Percentiles rank a stretch among this genome's conserved stretches.
Evolutionary conservation across 2,888 invertebrate genomes (phyloP).

Genomic region (Callyntrura guangdongensis): DNA sequence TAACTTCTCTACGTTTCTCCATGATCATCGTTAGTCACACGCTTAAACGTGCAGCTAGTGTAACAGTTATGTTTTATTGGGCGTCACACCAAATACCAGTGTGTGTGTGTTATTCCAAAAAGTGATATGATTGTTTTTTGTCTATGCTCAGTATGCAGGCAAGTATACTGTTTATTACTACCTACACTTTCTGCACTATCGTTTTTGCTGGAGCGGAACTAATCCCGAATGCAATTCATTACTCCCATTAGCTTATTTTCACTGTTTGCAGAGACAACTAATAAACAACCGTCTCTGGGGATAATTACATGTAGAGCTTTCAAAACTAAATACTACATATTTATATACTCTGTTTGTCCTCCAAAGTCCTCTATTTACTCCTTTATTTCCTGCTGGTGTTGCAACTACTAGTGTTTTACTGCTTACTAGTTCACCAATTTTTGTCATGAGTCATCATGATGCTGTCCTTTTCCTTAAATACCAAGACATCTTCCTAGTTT

Average conservation of each 20-base stretch:
- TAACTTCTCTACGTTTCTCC: not conserved
- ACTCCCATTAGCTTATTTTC: conserved; percentile 45
- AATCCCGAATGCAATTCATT: conserved; percentile 64
- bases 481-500: not conserved
- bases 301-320: too few species aligned
- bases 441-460: too few species aligned
- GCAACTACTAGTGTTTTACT: not conserved
- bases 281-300: conserved; percentile 59
- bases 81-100: not conserved
- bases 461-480: not conserved
- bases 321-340: too few species aligned
- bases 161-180: not conserved
- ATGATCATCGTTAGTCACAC: not conserved
- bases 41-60: not conserved
- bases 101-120: not conserved
- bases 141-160: not conserved
- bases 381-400: not conserved
- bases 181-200: not conserved
- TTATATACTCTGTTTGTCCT: too few species aligned
- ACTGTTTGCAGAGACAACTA: conserved; percentile 59
- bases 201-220: not conserved
- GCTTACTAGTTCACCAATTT: not conserved
- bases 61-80: not conserved
- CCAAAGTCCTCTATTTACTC: too few species aligned
- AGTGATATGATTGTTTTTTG: not conserved